Percentiles rank a stretch among this genome's conserved stretches.
Conservation (phyloP, 2,797 vertebrate species). For the Bovichtus variegatus region DNA sequence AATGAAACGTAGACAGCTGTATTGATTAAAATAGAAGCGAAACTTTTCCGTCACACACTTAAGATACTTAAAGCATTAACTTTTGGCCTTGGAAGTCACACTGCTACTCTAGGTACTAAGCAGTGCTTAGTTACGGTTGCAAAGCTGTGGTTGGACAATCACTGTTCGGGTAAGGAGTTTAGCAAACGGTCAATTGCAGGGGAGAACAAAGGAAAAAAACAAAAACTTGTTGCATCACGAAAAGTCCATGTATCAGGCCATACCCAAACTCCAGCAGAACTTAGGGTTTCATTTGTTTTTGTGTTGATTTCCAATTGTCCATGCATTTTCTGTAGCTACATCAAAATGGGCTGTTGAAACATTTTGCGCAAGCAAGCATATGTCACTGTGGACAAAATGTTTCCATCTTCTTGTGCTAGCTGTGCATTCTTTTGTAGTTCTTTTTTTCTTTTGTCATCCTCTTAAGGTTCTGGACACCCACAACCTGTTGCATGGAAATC, state of each 20-base stretch:
- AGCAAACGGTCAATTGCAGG: conserved; percentile 4
- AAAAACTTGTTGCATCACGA: background rate
- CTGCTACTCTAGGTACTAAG: background rate
- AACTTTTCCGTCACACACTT: background rate
- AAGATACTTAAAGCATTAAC: background rate
- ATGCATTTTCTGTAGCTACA: conserved; percentile 27
- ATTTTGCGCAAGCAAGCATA: conserved; percentile 59
- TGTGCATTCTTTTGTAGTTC: conserved; percentile 44
- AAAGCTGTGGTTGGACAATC: background rate
- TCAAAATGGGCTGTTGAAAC: conserved; percentile 51
- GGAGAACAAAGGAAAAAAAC: background rate
- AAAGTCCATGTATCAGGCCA: background rate
- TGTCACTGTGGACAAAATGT: conserved; percentile 63
- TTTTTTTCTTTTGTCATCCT: conserved; percentile 52
- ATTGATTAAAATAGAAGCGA: background rate
- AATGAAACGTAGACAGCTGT: no score
- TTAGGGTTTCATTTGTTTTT: conserved; percentile 55
- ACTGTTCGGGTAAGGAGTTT: background rate
- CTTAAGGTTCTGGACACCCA: conserved; percentile 43
- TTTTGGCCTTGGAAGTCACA: background rate
- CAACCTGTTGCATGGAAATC: conserved; percentile 70
- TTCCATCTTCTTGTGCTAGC: conserved; percentile 57
- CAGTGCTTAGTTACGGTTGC: background rate
- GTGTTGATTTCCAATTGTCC: conserved; percentile 30
- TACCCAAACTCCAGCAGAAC: conserved; percentile 30